phyloP scores from a whole-genome alignment of 2,113 vertebrate species.

The Cathartes aura region DNA sequence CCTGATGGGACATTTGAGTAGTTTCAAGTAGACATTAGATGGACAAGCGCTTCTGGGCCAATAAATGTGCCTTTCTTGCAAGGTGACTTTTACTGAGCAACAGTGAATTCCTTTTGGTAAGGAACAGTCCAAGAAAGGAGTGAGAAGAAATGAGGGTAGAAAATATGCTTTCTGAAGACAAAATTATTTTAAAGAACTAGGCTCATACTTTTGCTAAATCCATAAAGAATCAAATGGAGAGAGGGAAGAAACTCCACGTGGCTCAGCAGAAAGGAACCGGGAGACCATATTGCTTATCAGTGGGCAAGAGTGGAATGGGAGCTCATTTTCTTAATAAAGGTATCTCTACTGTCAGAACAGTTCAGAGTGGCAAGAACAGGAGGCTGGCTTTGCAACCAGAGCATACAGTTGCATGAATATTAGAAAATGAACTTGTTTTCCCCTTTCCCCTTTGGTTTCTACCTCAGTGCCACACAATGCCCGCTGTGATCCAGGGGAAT shows the following conservation, averaged over 20 bases:
- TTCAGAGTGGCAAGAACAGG: not conserved
- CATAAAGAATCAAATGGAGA: not conserved
- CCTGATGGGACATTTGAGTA: not conserved
- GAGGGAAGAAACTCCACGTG: not conserved
- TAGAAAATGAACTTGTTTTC: slow-evolving; percentile 54
- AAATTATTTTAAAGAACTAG: not conserved
- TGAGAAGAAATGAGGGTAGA: not conserved
- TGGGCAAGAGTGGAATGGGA: not conserved
- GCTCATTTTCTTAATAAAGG: not conserved
- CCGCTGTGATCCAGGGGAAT: slow-evolving; percentile 21
- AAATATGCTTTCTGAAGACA: not conserved
- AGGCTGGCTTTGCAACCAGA: not conserved
- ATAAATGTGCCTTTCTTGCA: not conserved
- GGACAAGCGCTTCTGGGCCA: not conserved
- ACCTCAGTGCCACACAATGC: slow-evolving; percentile 26
- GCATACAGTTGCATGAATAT: not conserved
- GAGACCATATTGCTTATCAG: not conserved
- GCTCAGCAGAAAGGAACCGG: not conserved
- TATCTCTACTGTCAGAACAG: not conserved
- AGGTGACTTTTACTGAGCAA: not conserved
- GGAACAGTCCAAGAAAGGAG: not conserved
- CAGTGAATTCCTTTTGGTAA: not conserved
- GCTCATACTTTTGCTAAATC: not conserved
- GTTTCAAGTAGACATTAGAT: not conserved
- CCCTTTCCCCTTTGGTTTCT: slow-evolving; percentile 62